Conservation (phyloP, 2,888 invertebrate species). For the Brenthis ino region DNA sequence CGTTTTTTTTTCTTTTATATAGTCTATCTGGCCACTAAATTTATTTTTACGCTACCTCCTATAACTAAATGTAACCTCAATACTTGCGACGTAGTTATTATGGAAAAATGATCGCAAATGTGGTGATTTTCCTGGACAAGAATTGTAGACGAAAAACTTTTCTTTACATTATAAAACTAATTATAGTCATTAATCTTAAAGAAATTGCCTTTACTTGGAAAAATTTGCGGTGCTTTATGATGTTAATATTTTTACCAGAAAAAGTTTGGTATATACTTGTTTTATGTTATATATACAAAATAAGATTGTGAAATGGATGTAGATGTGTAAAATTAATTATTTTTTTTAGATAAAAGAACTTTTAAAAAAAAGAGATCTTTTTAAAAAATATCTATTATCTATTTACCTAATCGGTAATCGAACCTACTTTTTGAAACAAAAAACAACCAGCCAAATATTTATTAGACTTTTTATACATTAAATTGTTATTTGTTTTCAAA, state of each 20-base stretch:
- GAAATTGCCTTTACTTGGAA: conserved; percentile 12
- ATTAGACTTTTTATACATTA: too few relatives aligned
- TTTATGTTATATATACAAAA: not conserved
- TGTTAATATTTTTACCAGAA: conserved; percentile 6
- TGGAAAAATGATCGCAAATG: conserved; percentile 39
- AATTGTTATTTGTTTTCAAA: too few relatives aligned
- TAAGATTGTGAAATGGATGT: too few relatives aligned
- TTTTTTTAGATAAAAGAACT: not conserved
- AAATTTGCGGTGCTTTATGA: not conserved
- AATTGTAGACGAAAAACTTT: conserved; percentile 29
- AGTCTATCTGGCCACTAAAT: not conserved
- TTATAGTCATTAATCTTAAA: conserved; percentile 21
- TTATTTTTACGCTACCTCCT: conserved; percentile 27
- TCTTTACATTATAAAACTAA: conserved; percentile 22
- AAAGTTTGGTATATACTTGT: not conserved
- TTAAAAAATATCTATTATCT: too few relatives aligned
- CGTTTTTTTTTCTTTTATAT: not conserved
- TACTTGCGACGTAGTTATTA: conserved; percentile 37
- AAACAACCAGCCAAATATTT: too few relatives aligned
- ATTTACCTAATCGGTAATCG: too few relatives aligned
- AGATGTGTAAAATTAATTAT: too few relatives aligned
- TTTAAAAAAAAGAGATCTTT: too few relatives aligned
- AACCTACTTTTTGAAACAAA: too few relatives aligned
- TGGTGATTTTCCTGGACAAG: conserved; percentile 45
- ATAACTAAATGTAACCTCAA: conserved; percentile 19